Evolutionary conservation across 37 sponge, comb jelly and placozoan species (phyloP).

Genomic region (Spongia lamella): DNA sequence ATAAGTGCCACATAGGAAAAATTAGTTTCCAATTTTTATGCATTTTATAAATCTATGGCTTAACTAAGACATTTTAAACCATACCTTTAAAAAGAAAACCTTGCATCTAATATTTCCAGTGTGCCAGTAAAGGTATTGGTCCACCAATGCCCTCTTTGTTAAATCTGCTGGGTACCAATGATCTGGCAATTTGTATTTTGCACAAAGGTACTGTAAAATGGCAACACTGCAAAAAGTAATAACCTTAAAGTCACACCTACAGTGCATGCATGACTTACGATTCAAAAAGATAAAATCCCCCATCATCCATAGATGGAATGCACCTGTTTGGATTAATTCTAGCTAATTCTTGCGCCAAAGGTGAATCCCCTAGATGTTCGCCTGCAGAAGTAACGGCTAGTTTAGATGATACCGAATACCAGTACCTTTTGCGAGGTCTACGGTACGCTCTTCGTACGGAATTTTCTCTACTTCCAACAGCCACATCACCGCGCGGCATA

Average conservation of each 20-base stretch:
- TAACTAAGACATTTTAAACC: too few species aligned
- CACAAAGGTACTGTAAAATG: constrained; percentile 22
- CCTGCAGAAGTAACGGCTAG: too few species aligned
- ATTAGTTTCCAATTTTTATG: too few species aligned
- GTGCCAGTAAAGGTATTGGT: constrained; percentile 46
- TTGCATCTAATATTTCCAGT: not conserved
- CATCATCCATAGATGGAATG: constrained; percentile 33
- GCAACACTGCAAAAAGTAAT: not conserved
- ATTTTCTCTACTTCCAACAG: too few species aligned
- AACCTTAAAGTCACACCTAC: too few species aligned
- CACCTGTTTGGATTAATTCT: constrained; percentile 1
- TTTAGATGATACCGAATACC: too few species aligned
- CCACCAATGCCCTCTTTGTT: constrained; percentile 25
- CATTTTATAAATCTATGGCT: too few species aligned
- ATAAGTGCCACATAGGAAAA: too few species aligned
- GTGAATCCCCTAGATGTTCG: not conserved
- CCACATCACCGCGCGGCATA: too few species aligned
- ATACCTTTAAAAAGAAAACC: not conserved
- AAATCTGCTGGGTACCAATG: constrained; percentile 45
- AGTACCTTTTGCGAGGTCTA: too few species aligned
- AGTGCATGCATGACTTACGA: not conserved
- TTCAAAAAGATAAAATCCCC: constrained; percentile 26
- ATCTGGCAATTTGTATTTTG: constrained; percentile 6
- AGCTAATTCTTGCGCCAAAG: not conserved
- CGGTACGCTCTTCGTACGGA: too few species aligned